These are phyloP conservation scores for Acropora tenuis DNA, from an alignment of 64 coral and sea anemone genomes.

Conservation along the genomic window DNA sequence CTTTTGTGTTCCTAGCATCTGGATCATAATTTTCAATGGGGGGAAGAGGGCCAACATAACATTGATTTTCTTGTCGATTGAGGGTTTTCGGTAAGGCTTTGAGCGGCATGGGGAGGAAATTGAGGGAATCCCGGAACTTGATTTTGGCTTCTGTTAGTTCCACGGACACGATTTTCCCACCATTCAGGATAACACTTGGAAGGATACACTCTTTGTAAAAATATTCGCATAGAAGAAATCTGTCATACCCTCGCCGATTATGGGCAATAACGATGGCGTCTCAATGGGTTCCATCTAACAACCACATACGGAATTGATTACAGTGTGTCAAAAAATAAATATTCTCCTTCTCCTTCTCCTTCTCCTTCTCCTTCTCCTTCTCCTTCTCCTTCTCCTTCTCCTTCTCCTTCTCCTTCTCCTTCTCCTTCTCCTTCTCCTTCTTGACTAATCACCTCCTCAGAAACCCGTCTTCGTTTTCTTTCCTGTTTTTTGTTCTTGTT, in stretches of 20 bases:
- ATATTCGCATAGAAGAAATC: conserved; percentile 14
- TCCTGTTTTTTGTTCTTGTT: too few relatives aligned
- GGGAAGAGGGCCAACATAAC: not conserved
- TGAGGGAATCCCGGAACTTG: conserved; percentile 24
- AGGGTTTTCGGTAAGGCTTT: not conserved
- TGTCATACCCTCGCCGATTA: conserved; percentile 9
- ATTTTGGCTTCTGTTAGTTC: not conserved
- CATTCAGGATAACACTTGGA: conserved; percentile 12
- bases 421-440: too few relatives aligned
- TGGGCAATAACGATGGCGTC: not conserved
- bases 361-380: too few relatives aligned
- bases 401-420: too few relatives aligned
- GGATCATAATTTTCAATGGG: not conserved
- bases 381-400: too few relatives aligned
- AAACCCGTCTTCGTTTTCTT: too few relatives aligned
- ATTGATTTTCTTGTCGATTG: not conserved
- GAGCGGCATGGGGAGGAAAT: conserved; percentile 55
- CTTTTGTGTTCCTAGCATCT: not conserved
- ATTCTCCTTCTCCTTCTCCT: too few relatives aligned
- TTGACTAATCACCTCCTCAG: too few relatives aligned
- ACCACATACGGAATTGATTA: too few relatives aligned
- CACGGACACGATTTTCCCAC: conserved; percentile 25
- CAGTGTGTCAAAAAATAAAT: too few relatives aligned
- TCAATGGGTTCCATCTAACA: too few relatives aligned
- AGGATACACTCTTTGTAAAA: not conserved